Evolutionary conservation across 1,140 invertebrate species (phyloP).

Genomic region (Papilio dardanus): DNA sequence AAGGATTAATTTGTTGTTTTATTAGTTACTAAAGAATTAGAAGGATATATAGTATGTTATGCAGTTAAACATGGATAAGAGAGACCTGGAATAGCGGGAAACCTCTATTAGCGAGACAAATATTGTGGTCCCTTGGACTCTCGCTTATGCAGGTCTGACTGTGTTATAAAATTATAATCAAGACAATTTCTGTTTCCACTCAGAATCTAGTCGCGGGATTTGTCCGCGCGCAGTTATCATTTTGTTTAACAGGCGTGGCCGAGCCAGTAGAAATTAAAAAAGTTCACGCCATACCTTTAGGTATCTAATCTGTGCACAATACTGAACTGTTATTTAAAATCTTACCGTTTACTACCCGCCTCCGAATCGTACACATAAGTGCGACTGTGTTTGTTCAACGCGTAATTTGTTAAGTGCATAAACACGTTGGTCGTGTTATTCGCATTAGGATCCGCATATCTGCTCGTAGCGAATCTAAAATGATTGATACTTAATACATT

Average conservation of each 20-base stretch:
- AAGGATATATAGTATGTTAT: background rate
- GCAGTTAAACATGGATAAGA: too few species aligned
- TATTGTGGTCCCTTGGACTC: too few species aligned
- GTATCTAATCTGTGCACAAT: background rate
- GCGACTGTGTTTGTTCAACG: slow-evolving; percentile 95
- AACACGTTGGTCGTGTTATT: slow-evolving; percentile 93
- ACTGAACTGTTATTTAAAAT: background rate
- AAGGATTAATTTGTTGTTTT: slow-evolving; percentile 1
- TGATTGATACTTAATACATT: background rate
- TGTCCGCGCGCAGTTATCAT: too few species aligned
- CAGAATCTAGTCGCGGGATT: too few species aligned
- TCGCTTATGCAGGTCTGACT: too few species aligned
- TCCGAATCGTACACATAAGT: slow-evolving; percentile 89
- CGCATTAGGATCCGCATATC: slow-evolving; percentile 90
- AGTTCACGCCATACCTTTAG: background rate
- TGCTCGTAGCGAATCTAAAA: slow-evolving; percentile 91
- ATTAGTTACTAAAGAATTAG: background rate
- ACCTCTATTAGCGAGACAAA: too few species aligned
- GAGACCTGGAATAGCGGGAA: too few species aligned
- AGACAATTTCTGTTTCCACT: too few species aligned
- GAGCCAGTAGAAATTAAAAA: too few species aligned
- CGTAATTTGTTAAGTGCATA: slow-evolving; percentile 99
- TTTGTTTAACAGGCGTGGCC: too few species aligned
- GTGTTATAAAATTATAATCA: too few species aligned
- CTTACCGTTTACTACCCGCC: slow-evolving; percentile 91